Evolutionary conservation across 2,797 vertebrate species (phyloP), one percentile per base, ranked within the genome.

Genomic region (Thamnophis elegans): DNA sequence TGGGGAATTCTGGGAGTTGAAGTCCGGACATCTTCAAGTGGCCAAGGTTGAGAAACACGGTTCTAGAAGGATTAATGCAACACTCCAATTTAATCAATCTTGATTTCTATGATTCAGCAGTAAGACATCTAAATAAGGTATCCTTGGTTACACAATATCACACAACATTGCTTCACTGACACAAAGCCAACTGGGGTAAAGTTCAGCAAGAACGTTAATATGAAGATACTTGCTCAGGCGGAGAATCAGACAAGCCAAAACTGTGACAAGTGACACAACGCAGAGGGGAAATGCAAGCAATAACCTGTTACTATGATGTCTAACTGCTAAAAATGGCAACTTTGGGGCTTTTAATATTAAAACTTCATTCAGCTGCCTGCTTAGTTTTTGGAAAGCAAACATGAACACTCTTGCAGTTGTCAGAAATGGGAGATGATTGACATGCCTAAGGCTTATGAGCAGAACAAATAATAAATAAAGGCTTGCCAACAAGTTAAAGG

Each of bases 181-280:
- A 89, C 0, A 53, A 1, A 92, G 97, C 97, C 97, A 97, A 97
- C 9, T 97, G 51, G 97, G 89, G 58, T n/a, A 96, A 96, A 96
- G 97, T 95, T 96, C 94, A 96, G 22, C 93, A 92, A 28, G 28
- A 42, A 91, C 91, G 95, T 93, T 94, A 96, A 96, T 97, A 92
- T 95, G 94, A 95, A 93, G 93, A 53, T 47, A 51, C 73, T 86
- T 91, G 92, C 36, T 85, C 92, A 93, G 91, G 92, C 91, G 55
- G 89, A 88, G 92, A 90, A 94, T 89, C 94, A 94, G 16, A 93
- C 13, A 87, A 87, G 90, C 95, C 93, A 92, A 93, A 32, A 89
- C 28, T n/a, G 0, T 32, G 1, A 47, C 87, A 0, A 0, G 4
- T 1, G 36, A 86, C 90, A 60, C 14, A 0, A 55, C 28, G 32